Percentiles rank a stretch among this genome's conserved stretches.
These are phyloP conservation scores for Lycophotia porphyrea DNA, from an alignment of 2,888 invertebrate genomes.

Conservation along the genomic window DNA sequence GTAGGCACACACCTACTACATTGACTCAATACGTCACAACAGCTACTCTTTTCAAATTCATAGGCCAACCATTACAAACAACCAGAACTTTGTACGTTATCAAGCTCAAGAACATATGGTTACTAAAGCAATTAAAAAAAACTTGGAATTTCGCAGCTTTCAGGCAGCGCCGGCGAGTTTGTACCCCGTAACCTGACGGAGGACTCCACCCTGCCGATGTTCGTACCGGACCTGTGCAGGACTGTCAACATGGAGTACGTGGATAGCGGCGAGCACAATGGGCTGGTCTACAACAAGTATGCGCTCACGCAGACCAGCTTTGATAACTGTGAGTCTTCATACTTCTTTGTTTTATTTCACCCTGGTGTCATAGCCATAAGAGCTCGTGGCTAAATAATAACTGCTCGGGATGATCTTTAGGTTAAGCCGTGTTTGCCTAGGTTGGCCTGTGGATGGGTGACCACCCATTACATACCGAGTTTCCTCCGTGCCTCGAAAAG, in stretches of 20 bases:
- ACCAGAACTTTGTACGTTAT: background rate
- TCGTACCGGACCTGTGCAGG: conserved; percentile 94
- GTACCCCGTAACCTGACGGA: conserved; percentile 92
- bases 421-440: too few relatives aligned
- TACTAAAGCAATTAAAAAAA: background rate
- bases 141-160: conserved; percentile 79
- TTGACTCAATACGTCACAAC: too few relatives aligned
- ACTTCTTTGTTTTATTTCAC: background rate
- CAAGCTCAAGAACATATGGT: background rate
- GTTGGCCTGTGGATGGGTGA: too few relatives aligned
- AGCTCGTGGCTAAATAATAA: too few relatives aligned
- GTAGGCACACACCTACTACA: too few relatives aligned
- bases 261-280: conserved; percentile 89
- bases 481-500: too few relatives aligned
- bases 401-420: too few relatives aligned
- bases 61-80: background rate
- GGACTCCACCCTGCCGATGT: conserved; percentile 87
- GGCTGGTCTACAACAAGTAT: conserved; percentile 92
- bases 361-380: background rate
- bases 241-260: conserved; percentile 91
- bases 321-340: conserved; percentile 90
- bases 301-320: conserved; percentile 91
- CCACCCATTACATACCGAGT: too few relatives aligned
- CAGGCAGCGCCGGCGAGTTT: conserved; percentile 95
- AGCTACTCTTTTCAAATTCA: too few relatives aligned